Evolutionary conservation across 2,888 invertebrate species (phyloP).

Genomic region (Marasmarcha lunaedactyla): DNA sequence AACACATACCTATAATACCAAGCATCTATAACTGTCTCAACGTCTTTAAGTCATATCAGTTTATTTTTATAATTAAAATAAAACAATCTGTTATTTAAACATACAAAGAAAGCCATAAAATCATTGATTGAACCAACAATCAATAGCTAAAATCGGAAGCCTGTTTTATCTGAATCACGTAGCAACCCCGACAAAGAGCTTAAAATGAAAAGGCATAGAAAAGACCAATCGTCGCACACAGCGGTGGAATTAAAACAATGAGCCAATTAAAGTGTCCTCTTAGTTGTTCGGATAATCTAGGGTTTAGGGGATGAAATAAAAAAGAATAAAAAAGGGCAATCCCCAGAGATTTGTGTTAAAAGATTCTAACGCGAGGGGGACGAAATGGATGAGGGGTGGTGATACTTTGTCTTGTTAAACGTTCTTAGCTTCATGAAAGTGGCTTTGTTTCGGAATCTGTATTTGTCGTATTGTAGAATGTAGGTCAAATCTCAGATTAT

Average conservation of each 20-base stretch:
- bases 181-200: background rate
- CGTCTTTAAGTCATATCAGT: too few relatives aligned
- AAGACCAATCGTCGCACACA: slow-evolving; percentile 20
- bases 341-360: slow-evolving; percentile 48
- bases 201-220: slow-evolving; percentile 14
- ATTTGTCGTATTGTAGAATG: slow-evolving; percentile 7
- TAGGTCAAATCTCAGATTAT: too few relatives aligned
- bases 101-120: too few relatives aligned
- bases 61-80: too few relatives aligned
- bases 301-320: slow-evolving; percentile 19
- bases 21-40: too few relatives aligned
- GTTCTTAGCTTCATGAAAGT: slow-evolving; percentile 28
- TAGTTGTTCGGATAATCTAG: slow-evolving; percentile 24
- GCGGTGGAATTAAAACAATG: slow-evolving; percentile 47
- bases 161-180: too few relatives aligned
- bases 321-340: slow-evolving; percentile 44
- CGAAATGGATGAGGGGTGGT: slow-evolving; percentile 22
- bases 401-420: slow-evolving; percentile 62
- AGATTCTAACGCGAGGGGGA: slow-evolving; percentile 51
- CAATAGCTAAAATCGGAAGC: too few relatives aligned
- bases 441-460: slow-evolving; percentile 19
- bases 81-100: too few relatives aligned
- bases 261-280: slow-evolving; percentile 42
- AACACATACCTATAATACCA: too few relatives aligned
- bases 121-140: too few relatives aligned